phyloP scores from a whole-genome alignment of 2,888 invertebrate genomes.

The Melangyna quadrimaculata region DNA sequence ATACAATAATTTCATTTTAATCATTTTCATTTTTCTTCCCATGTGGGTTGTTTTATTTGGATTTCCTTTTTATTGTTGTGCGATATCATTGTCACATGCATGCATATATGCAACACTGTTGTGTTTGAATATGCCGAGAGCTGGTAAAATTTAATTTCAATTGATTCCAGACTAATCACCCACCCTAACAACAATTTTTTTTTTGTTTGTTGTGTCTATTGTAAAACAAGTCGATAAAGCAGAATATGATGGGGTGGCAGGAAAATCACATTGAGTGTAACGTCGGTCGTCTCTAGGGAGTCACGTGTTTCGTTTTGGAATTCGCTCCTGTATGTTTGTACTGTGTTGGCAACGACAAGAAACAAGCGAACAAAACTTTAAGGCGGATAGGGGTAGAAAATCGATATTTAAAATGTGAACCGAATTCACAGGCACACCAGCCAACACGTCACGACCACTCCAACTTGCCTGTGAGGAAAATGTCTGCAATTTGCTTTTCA shows the following conservation, averaged over 20 bases:
- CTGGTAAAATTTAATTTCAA: constrained; percentile 50
- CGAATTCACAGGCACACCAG: neutral
- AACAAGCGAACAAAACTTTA: neutral
- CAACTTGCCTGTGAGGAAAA: neutral
- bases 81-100: constrained; percentile 1
- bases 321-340: constrained; percentile 11
- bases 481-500: constrained; percentile 3
- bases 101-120: constrained; percentile 16
- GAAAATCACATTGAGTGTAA: neutral
- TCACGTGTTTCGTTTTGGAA: constrained; percentile 41
- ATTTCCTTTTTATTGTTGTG: neutral
- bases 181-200: constrained; percentile 25
- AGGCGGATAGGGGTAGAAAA: constrained; percentile 5
- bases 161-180: constrained; percentile 54
- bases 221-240: constrained; percentile 31
- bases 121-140: neutral
- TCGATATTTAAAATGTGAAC: constrained; percentile 27
- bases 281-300: constrained; percentile 23
- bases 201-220: constrained; percentile 33
- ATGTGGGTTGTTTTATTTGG: constrained; percentile 27
- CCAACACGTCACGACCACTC: neutral
- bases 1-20: constrained; percentile 30
- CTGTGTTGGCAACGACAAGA: neutral
- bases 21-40: constrained; percentile 51
- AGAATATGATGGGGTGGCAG: constrained; percentile 9